phyloP scores from a whole-genome alignment of 2,797 vertebrate species.

The Intellagama lesueurii region DNA sequence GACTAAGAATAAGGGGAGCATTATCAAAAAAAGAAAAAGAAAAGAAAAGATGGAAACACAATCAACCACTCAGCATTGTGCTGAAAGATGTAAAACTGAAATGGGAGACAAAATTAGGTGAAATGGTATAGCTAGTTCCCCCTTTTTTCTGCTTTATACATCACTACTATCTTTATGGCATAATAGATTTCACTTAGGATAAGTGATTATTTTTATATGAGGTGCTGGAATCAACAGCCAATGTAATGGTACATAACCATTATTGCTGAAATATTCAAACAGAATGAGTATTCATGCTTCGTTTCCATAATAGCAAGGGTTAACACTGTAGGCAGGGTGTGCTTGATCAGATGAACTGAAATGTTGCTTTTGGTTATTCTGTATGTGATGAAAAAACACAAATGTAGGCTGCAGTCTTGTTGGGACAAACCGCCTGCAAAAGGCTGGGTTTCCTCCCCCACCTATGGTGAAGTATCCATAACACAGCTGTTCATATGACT shows the following conservation, averaged over 20 bases:
- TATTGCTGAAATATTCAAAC: rapidly evolving
- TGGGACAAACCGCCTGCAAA: too few species aligned
- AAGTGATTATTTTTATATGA: background rate
- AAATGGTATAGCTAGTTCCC: slow-evolving; percentile 55
- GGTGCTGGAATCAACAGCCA: background rate
- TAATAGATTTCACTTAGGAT: background rate
- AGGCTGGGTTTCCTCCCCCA: too few species aligned
- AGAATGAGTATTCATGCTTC: background rate
- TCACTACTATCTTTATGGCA: slow-evolving; percentile 44
- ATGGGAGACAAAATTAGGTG: slow-evolving; percentile 65
- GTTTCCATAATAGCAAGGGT: background rate
- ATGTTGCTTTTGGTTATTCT: background rate
- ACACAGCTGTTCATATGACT: too few species aligned
- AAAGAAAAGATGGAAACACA: slow-evolving; percentile 60
- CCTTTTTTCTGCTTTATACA: slow-evolving; percentile 61
- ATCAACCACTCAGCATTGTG: slow-evolving; percentile 61
- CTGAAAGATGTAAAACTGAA: slow-evolving; percentile 64
- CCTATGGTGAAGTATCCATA: too few species aligned
- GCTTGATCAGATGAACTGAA: background rate
- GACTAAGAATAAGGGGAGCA: slow-evolving; percentile 46
- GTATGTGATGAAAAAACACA: background rate
- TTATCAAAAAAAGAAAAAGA: slow-evolving; percentile 59
- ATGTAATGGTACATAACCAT: rapidly evolving
- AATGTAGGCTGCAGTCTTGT: too few species aligned
- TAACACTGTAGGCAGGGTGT: background rate